Evolutionary conservation across 2,797 vertebrate genomes (phyloP).

Genomic region (Semotilus atromaculatus): DNA sequence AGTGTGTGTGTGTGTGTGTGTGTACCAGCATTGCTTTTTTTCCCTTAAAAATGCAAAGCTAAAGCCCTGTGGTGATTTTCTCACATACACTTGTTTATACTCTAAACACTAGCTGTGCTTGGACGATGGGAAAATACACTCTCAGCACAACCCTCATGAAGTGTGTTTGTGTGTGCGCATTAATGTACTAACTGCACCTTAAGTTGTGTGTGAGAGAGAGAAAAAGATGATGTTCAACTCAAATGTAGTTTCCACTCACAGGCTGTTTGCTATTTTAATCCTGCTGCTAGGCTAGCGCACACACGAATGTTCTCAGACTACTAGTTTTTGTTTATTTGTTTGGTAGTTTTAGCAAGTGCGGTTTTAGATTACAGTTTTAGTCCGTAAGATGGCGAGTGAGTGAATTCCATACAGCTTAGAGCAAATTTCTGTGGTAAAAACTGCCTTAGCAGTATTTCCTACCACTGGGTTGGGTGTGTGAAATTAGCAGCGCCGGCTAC

Average conservation of each 20-base stretch:
- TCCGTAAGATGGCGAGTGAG: background rate
- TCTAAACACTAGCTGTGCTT: slow-evolving; percentile 72
- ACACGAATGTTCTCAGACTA: background rate
- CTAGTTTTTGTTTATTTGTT: slow-evolving; percentile 6
- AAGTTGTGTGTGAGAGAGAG: slow-evolving; percentile 28
- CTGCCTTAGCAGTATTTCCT: background rate
- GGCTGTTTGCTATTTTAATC: slow-evolving; percentile 51
- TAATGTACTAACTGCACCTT: slow-evolving; percentile 52
- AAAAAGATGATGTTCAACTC: slow-evolving; percentile 33
- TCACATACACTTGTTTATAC: slow-evolving; percentile 77
- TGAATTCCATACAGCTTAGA: background rate
- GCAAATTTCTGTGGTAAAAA: background rate
- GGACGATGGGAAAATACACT: slow-evolving; percentile 70
- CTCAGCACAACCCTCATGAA: slow-evolving; percentile 73
- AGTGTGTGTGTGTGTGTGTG: slow-evolving; percentile 28
- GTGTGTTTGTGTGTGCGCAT: slow-evolving; percentile 59
- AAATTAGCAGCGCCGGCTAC: background rate
- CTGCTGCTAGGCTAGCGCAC: background rate
- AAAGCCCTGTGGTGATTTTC: slow-evolving; percentile 65
- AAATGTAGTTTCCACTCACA: slow-evolving; percentile 52
- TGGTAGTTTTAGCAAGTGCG: background rate
- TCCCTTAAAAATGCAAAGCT: slow-evolving; percentile 58
- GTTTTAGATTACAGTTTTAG: background rate
- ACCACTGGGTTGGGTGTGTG: background rate
- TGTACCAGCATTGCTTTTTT: slow-evolving; percentile 55